Base-by-base conservation (phyloP, 2,113 vertebrate genomes). In the Dermatemys mawii region DNA sequence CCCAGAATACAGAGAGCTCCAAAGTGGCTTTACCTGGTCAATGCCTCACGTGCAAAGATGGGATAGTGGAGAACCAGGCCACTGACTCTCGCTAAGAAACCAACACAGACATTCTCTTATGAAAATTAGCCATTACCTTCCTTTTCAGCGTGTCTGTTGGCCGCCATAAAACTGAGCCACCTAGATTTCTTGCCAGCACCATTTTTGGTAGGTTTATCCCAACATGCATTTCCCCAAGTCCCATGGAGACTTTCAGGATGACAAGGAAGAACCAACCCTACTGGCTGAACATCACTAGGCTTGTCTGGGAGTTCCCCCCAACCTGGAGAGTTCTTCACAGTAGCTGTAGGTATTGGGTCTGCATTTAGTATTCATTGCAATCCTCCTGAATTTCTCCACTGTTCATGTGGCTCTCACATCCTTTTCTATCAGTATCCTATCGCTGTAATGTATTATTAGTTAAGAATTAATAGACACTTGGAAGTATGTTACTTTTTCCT, bases 381-480 rank as follows among this genome's bases (percentile, higher is more conserved):
- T 91, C 86, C 79, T 92, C 96, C 94, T 90, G 83, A 97, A 97
- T 96, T 90, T 91, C 85, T 91, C 84, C 81, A n/a, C 4, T 96
- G 83, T 90, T 92, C 84, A 5, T 63, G 60, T 38, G 46, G 35
- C 26, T 83, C 81, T 86, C 92, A 88, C 87, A 83, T 94, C 90
- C 92, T 78, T 97, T 97, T 85, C 92, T 83, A 95, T 92, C 97
- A 96, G 89, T 79, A 75, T 78, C 63, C 67, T 41, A 21, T 48
- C 82, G n/a, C 83, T 51, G 83, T 89, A 97, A 97, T 96, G 97
- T 97, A 97, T 97, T 97, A 96, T 96, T 95, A 97, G 95, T 96
- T 96, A 97, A 93, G 81, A 94, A 95, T 95, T 96, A 95, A 93
- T 96, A 89, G 88, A 87, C 92, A 96, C 88, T 97, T 93, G 85